These are phyloP conservation scores for Parotocinclus haroldoi DNA, from an alignment of 2,797 vertebrate species.

Conservation along the genomic window DNA sequence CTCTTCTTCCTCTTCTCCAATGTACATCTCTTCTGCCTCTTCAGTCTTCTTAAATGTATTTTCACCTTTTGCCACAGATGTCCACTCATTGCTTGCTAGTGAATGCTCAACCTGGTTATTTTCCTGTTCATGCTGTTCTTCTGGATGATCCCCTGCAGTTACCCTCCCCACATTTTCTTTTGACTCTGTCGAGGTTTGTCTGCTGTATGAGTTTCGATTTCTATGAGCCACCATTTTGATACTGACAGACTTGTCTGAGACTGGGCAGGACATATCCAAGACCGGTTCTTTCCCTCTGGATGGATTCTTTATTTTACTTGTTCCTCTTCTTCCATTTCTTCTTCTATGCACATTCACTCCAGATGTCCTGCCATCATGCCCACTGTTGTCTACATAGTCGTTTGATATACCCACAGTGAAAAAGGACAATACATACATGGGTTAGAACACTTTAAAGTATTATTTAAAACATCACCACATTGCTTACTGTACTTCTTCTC, in stretches of 20 bases:
- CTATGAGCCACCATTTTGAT: not conserved
- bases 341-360: slow-evolving; percentile 6
- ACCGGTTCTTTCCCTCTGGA: slow-evolving; percentile 35
- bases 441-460: not conserved
- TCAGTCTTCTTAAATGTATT: slow-evolving; percentile 1
- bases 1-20: slow-evolving; percentile 28
- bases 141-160: slow-evolving; percentile 1
- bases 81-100: not conserved
- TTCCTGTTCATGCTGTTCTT: not conserved
- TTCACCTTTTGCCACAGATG: not conserved
- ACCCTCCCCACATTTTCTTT: not conserved
- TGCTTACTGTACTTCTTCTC: no score
- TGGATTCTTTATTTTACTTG: slow-evolving; percentile 28
- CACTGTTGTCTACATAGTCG: slow-evolving; percentile 51
- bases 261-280: slow-evolving; percentile 46
- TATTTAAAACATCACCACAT: no score
- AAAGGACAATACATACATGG: not conserved
- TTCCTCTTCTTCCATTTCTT: slow-evolving; percentile 45
- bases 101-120: not conserved
- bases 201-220: not conserved
- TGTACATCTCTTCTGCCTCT: not conserved
- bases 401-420: slow-evolving; percentile 15
- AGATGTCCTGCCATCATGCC: slow-evolving; percentile 42
- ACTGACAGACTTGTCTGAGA: slow-evolving; percentile 8
- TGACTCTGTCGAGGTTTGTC: slow-evolving; percentile 13